Conservation (phyloP, 2,888 invertebrate genomes). For the Pandemis heparana region DNA sequence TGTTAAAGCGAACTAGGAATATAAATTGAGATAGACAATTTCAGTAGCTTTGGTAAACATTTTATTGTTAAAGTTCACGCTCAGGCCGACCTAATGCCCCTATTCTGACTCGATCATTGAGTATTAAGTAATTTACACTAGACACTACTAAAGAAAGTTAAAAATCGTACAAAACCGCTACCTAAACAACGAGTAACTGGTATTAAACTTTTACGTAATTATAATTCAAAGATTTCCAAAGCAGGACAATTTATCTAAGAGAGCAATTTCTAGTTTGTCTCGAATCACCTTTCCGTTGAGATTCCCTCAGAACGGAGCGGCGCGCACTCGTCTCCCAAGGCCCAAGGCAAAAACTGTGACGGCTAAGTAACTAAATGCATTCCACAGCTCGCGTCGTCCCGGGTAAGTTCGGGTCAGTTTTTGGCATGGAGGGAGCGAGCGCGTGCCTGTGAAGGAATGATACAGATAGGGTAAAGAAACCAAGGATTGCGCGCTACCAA, state of each 20-base stretch:
- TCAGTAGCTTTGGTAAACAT: constrained; percentile 83
- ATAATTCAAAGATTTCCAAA: constrained; percentile 35
- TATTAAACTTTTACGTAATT: constrained; percentile 35
- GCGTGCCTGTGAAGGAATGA: constrained; percentile 50
- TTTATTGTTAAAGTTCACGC: constrained; percentile 59
- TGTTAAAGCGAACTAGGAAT: constrained; percentile 85
- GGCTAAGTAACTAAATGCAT: constrained; percentile 27
- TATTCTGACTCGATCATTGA: constrained; percentile 55
- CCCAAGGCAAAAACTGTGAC: constrained; percentile 26
- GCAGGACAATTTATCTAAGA: constrained; percentile 58
- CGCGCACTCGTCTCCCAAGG: constrained; percentile 5
- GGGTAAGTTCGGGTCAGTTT: constrained; percentile 20
- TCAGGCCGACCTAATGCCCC: constrained; percentile 38
- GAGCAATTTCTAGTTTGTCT: constrained; percentile 66
- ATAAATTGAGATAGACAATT: constrained; percentile 83
- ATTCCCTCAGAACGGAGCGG: constrained; percentile 49
- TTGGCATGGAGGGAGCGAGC: constrained; percentile 18
- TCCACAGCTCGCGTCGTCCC: constrained; percentile 14
- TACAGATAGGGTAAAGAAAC: constrained; percentile 50
- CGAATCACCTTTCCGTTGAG: constrained; percentile 53
- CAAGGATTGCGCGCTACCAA: constrained; percentile 35
- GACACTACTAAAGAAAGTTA: constrained; percentile 33
- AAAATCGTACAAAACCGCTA: constrained; percentile 39
- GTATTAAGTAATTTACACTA: constrained; percentile 63
- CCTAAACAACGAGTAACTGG: constrained; percentile 39